phyloP scores from a whole-genome alignment of 2,888 invertebrate species.

The Trissolcus brochymenae region DNA sequence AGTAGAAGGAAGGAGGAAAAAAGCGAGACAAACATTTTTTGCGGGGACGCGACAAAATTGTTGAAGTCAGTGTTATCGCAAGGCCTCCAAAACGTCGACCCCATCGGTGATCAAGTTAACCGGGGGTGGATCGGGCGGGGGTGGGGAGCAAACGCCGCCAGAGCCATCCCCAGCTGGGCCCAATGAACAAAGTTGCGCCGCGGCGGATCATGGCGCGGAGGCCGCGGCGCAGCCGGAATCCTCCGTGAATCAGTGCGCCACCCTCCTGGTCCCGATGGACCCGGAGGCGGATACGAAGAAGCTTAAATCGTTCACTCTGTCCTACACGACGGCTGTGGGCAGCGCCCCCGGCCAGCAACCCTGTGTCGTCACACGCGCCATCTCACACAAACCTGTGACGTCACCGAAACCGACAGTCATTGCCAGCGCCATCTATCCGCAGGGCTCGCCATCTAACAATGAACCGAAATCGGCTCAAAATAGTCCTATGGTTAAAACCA shows the following conservation, averaged over 20 bases:
- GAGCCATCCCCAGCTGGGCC: slow-evolving; percentile 62
- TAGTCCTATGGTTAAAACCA: slow-evolving; percentile 29
- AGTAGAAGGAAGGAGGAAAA: neutral
- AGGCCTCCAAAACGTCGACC: slow-evolving; percentile 76
- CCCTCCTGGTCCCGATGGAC: slow-evolving; percentile 40
- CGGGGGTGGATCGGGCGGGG: slow-evolving; percentile 74
- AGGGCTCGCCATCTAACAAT: slow-evolving; percentile 11
- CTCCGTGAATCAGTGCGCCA: slow-evolving; percentile 37
- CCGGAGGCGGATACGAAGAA: slow-evolving; percentile 34
- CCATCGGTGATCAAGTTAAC: slow-evolving; percentile 76
- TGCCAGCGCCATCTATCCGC: slow-evolving; percentile 34
- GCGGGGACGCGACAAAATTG: slow-evolving; percentile 16
- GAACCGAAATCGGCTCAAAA: slow-evolving; percentile 12
- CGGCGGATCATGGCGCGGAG: slow-evolving; percentile 37
- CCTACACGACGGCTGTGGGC: slow-evolving; percentile 16
- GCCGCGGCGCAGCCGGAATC: slow-evolving; percentile 55
- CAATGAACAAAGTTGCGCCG: slow-evolving; percentile 23
- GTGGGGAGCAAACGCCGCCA: slow-evolving; percentile 70
- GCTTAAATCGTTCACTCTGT: slow-evolving; percentile 32
- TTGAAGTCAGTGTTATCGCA: slow-evolving; percentile 51
- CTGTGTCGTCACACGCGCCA: slow-evolving; percentile 28
- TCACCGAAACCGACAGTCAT: slow-evolving; percentile 20
- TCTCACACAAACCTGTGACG: slow-evolving; percentile 31
- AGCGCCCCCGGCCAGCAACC: neutral
- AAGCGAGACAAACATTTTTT: neutral